phyloP scores from a whole-genome alignment of 1,140 invertebrate species.

The Sarcophaga peregrina region DNA sequence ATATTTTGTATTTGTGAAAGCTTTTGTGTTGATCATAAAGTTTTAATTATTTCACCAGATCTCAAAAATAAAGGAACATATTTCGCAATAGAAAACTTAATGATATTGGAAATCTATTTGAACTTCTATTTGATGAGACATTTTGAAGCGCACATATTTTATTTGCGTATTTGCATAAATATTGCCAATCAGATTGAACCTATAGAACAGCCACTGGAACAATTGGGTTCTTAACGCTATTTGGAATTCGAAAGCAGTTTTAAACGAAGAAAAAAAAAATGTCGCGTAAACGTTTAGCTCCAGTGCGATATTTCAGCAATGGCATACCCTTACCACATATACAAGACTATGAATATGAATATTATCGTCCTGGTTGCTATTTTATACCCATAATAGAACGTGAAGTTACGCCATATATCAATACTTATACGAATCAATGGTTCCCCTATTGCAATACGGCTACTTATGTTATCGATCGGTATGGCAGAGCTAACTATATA shows the following conservation, averaged over 20 bases:
- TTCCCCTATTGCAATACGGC: slow-evolving; percentile 28
- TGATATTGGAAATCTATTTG: slow-evolving; percentile 53
- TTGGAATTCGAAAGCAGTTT: not conserved
- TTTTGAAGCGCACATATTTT: slow-evolving; percentile 50
- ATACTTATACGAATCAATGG: slow-evolving; percentile 20
- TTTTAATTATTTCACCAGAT: too few relatives aligned
- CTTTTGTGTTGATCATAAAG: not conserved
- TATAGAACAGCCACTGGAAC: slow-evolving; percentile 43
- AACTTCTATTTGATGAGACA: slow-evolving; percentile 53
- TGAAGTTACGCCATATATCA: slow-evolving; percentile 6
- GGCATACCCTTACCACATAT: not conserved
- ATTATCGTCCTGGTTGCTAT: slow-evolving; percentile 45
- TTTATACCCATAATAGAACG: slow-evolving; percentile 20
- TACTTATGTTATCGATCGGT: slow-evolving; percentile 45
- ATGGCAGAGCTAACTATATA: slow-evolving; percentile 46
- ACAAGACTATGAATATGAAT: slow-evolving; percentile 32
- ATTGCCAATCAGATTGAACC: slow-evolving; percentile 50
- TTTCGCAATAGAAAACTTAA: slow-evolving; percentile 40
- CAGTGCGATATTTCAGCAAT: not conserved
- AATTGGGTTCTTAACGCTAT: slow-evolving; percentile 25
- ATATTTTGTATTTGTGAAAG: not conserved
- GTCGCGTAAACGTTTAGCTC: slow-evolving; percentile 25
- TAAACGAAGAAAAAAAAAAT: not conserved
- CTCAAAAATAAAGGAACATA: too few relatives aligned
- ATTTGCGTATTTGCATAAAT: slow-evolving; percentile 50